Conservation (phyloP, 2,797 vertebrate genomes). For the Holocentrus rufus region DNA sequence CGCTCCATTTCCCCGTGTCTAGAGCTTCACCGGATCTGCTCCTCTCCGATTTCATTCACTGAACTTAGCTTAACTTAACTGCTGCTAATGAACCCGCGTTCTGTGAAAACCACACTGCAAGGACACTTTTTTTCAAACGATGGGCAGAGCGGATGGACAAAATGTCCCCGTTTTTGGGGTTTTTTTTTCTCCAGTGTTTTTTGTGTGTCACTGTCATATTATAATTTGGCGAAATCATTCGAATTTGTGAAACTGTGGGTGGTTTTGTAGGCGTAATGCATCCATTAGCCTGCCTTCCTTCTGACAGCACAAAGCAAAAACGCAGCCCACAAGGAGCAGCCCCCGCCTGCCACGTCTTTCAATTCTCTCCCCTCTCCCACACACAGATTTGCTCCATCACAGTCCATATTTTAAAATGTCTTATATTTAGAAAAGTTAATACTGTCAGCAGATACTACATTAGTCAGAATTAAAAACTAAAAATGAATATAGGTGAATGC, state of each 20-base stretch:
- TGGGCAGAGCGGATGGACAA: background rate
- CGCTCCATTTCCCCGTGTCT: constrained; percentile 22
- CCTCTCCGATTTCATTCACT: constrained; percentile 52
- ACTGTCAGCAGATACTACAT: too few relatives aligned
- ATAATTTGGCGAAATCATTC: background rate
- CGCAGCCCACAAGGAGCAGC: background rate
- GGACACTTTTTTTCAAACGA: background rate
- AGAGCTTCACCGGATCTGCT: constrained; percentile 34
- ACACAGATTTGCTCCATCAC: background rate
- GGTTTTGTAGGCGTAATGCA: background rate
- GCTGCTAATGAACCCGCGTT: constrained; percentile 24
- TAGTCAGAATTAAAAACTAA: too few relatives aligned
- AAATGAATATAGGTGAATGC: too few relatives aligned
- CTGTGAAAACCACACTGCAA: constrained; percentile 13
- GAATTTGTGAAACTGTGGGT: background rate
- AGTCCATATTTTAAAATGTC: background rate
- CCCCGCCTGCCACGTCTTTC: background rate
- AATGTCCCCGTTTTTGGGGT: background rate
- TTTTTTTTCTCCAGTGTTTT: background rate
- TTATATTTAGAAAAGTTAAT: too few relatives aligned
- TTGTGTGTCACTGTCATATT: background rate
- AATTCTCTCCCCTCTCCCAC: background rate
- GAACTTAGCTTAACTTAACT: constrained; percentile 23
- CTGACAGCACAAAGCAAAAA: background rate
- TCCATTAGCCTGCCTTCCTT: background rate